Base-by-base conservation (phyloP, 2,888 invertebrate species). In the Synergus gifuensis region DNA sequence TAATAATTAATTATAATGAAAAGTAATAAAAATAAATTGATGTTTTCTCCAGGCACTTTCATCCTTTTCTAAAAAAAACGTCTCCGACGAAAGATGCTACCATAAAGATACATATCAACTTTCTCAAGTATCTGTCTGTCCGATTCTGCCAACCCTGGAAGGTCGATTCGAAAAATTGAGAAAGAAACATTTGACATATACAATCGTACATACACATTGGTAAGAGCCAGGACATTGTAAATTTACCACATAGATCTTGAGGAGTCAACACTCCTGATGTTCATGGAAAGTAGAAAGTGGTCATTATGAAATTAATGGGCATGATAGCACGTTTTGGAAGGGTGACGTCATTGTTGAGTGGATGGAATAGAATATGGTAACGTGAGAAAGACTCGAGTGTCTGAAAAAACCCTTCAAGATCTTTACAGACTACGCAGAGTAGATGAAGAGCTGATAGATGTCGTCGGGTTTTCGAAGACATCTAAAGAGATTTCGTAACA, bases 291-390 rank as follows among this genome's bases (percentile, higher is more conserved):
- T 87, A 88, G 89, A 89, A 89, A 88, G 89, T 85, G 84, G 83
- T 87, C 87, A 87, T 90, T 89, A 90, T 87, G 88, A 90, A 90
- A 89, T 90, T 87, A 88, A 86, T 85, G 84, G 77, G 83, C 79
- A 69, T 79, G 86, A 84, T 84, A 82, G 80, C 76, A 76, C 79
- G 83, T 83, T 84, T 85, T 84, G 82, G 85, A 82, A 81, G 80
- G 79, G 83, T 87, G 86, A 87, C 85, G 87, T 87, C 87, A 87
- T 81, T 83, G 76, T 49, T 46, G 28, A 58, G 58, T 67, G 49
- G 36, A 49, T n/a, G n/a, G 22, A 22, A 54, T 73, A 66, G 18
- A 66, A 36, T 73, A 73, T 36, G 16, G 36, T 36, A 73, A 36
- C 54, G 73, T 16, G 36, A 73, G 49, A 73, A 54, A 36, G 49